A percentile compares a stretch with the other conserved stretches of the same genome.
These are phyloP conservation scores for Telmatherina bonti DNA, from an alignment of 2,797 vertebrate genomes.

Conservation along the genomic window DNA sequence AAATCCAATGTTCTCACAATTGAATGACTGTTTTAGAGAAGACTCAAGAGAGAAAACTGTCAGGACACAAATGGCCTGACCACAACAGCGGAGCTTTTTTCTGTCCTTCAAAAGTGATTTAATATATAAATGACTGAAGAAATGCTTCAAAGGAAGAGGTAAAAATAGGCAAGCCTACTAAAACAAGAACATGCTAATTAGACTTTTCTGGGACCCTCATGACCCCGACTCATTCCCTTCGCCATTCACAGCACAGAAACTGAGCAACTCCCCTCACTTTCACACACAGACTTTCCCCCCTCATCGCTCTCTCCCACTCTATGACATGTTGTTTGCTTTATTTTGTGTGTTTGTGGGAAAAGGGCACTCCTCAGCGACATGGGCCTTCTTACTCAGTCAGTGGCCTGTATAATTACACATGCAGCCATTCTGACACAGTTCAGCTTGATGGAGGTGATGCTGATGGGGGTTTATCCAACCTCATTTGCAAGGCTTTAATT, in stretches of 20 bases:
- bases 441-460: conserved; percentile 46
- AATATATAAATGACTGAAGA: conserved; percentile 16
- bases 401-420: conserved; percentile 67
- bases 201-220: conserved; percentile 47
- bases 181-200: conserved; percentile 56
- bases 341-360: conserved; percentile 40
- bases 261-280: conserved; percentile 16
- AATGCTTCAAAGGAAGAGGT: conserved; percentile 10
- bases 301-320: background rate
- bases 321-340: conserved; percentile 36
- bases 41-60: conserved; percentile 26
- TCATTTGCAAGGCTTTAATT: conserved; percentile 64
- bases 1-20: conserved; percentile 40
- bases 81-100: conserved; percentile 18
- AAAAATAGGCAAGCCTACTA: conserved; percentile 26
- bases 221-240: conserved; percentile 46
- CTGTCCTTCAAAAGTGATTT: conserved; percentile 18
- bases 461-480: conserved; percentile 42
- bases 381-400: conserved; percentile 47
- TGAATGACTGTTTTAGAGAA: conserved; percentile 29
- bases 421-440: conserved; percentile 61
- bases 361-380: conserved; percentile 7
- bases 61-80: conserved; percentile 23
- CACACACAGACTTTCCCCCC: conserved; percentile 16
- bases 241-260: conserved; percentile 36